Percentiles rank a stretch among this genome's conserved stretches.
Evolutionary conservation across 1,140 invertebrate species (phyloP).

Genomic region (Drosophila cardini): DNA sequence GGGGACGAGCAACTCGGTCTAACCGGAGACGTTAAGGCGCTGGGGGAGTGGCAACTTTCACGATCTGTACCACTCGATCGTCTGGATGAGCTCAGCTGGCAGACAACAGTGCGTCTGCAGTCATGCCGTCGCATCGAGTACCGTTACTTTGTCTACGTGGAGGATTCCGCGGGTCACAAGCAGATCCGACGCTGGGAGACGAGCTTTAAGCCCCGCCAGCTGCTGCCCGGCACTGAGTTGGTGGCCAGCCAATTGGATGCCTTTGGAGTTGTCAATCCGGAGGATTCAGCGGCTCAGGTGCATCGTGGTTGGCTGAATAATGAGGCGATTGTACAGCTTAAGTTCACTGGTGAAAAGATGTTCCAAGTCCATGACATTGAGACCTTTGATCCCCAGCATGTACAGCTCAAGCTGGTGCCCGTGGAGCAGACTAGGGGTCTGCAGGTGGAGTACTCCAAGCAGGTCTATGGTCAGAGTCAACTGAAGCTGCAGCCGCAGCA

Average conservation of each 20-base stretch:
- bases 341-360: conserved; percentile 86
- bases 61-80: conserved; percentile 79
- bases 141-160: conserved; percentile 89
- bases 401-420: conserved; percentile 70
- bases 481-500: conserved; percentile 62
- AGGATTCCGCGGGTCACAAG: conserved; percentile 68
- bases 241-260: conserved; percentile 82
- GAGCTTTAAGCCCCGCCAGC: conserved; percentile 87
- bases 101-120: conserved; percentile 85
- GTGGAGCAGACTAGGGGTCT: conserved; percentile 72
- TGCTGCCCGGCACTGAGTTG: conserved; percentile 51
- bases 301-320: conserved; percentile 92
- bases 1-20: conserved; percentile 84
- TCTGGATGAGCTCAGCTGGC: conserved; percentile 82
- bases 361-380: conserved; percentile 82
- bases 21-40: conserved; percentile 83
- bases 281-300: conserved; percentile 85
- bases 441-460: conserved; percentile 70
- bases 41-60: conserved; percentile 85
- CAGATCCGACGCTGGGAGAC: conserved; percentile 91
- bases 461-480: conserved; percentile 71
- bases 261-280: conserved; percentile 83
- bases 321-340: conserved; percentile 92
- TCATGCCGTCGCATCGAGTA: conserved; percentile 87
- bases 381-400: conserved; percentile 78